Evolutionary conservation across 2,113 vertebrate genomes (phyloP).

Genomic region (Danionella cerebrum): DNA sequence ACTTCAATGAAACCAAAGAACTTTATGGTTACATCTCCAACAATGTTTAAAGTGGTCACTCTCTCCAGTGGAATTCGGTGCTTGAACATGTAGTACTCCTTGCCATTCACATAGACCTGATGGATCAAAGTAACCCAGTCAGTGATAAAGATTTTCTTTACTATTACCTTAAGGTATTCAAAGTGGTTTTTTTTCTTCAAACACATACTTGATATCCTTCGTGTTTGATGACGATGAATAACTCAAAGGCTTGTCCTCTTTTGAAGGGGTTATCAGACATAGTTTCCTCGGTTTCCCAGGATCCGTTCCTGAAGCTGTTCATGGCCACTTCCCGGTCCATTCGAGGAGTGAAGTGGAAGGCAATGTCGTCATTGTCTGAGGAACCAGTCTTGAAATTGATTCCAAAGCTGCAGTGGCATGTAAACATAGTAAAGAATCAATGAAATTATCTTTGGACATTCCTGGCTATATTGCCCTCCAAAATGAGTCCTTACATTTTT

Average conservation of each 20-base stretch:
- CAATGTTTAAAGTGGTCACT: not conserved
- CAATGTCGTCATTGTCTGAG: not conserved
- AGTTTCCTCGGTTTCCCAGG: not conserved
- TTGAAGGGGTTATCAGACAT: not conserved
- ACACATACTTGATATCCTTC: conserved; percentile 6
- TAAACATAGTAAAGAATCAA: not conserved
- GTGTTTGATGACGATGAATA: not conserved
- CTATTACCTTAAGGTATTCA: not conserved
- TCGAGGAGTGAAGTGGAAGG: not conserved
- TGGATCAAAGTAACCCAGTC: not conserved
- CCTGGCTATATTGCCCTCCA: no score
- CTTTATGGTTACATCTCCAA: not conserved
- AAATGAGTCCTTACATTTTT: not conserved
- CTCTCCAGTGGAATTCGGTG: not conserved
- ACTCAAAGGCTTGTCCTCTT: not conserved
- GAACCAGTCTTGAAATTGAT: not conserved
- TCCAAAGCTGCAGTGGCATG: not conserved
- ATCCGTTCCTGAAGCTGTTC: not conserved
- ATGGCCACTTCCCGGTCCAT: not conserved
- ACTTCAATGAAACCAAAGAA: not conserved
- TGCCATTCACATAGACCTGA: conserved; percentile 12
- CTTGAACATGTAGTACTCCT: not conserved
- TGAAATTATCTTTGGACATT: not conserved
- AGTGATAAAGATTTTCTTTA: not conserved
- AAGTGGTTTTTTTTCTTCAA: not conserved